Evolutionary conservation across 2,888 invertebrate species (phyloP).

Genomic region (Hesperia comma): DNA sequence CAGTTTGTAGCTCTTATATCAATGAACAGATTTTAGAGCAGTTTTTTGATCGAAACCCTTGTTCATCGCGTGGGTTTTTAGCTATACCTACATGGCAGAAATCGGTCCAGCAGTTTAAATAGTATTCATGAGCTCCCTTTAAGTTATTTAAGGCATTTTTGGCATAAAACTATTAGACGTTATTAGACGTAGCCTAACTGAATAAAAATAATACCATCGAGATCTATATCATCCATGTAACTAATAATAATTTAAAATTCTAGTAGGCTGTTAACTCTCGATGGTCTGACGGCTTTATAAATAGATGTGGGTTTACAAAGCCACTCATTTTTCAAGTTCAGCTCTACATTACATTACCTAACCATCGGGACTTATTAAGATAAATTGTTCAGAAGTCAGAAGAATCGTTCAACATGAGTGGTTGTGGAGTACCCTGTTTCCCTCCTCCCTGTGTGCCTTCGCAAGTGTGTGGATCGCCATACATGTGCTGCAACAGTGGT

Average conservation of each 20-base stretch:
- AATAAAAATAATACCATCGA: conserved; percentile 32
- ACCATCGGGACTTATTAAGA: conserved; percentile 16
- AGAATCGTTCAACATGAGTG: conserved; percentile 40
- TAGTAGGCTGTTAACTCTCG: conserved; percentile 37
- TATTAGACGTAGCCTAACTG: neutral
- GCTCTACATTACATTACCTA: neutral
- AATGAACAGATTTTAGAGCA: no score
- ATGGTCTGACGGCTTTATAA: conserved; percentile 40
- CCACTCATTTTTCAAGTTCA: conserved; percentile 39
- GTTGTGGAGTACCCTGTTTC: conserved; percentile 40
- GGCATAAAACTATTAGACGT: no score
- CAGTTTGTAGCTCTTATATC: no score
- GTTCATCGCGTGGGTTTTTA: no score
- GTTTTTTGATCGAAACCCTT: no score
- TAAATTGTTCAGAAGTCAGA: conserved; percentile 28
- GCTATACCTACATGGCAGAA: no score
- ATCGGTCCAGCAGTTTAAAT: no score
- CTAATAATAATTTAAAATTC: conserved; percentile 17
- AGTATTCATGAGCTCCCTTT: no score
- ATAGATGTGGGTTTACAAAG: conserved; percentile 19
- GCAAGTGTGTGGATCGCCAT: conserved; percentile 44
- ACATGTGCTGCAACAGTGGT: conserved; percentile 51
- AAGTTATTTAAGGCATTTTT: no score
- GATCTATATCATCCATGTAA: no score
- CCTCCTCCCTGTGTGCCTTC: conserved; percentile 43